Evolutionary conservation across 2,113 vertebrate genomes (phyloP).

Genomic region (Tympanuchus pallidicinctus): DNA sequence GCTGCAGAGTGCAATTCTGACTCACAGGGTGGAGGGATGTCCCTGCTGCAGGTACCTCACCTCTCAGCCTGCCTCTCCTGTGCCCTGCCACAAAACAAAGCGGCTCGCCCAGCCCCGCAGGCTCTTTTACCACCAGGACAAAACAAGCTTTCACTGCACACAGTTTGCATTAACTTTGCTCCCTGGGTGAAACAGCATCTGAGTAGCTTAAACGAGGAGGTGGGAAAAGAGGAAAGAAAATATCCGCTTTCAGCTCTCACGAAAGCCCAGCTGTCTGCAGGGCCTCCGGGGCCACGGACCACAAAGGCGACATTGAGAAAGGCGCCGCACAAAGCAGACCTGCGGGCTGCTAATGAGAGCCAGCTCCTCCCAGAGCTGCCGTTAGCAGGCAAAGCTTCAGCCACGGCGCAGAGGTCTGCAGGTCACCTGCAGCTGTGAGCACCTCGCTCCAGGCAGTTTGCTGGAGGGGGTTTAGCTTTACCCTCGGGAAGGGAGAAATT

Average conservation of each 20-base stretch:
- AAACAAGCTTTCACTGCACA: background rate
- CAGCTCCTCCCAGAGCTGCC: background rate
- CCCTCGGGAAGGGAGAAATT: background rate
- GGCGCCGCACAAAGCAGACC: fast-evolving
- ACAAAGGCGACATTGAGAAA: background rate
- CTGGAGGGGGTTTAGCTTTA: background rate
- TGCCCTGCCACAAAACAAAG: background rate
- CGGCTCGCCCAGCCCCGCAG: fast-evolving
- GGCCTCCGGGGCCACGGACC: background rate
- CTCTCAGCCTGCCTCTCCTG: background rate
- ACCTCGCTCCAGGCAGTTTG: background rate
- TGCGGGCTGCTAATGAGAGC: background rate
- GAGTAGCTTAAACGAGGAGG: fast-evolving
- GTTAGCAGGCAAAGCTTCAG: background rate
- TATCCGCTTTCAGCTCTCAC: background rate
- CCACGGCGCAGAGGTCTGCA: background rate
- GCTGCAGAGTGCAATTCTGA: background rate
- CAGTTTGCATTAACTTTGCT: background rate
- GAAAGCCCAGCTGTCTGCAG: background rate
- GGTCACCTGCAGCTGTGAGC: fast-evolving
- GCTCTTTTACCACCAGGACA: background rate
- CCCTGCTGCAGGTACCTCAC: background rate
- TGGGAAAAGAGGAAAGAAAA: background rate
- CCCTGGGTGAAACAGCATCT: fast-evolving
- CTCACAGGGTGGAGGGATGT: background rate